Base-by-base conservation (phyloP, 2,888 invertebrate species). In the Itoplectis maculator region DNA sequence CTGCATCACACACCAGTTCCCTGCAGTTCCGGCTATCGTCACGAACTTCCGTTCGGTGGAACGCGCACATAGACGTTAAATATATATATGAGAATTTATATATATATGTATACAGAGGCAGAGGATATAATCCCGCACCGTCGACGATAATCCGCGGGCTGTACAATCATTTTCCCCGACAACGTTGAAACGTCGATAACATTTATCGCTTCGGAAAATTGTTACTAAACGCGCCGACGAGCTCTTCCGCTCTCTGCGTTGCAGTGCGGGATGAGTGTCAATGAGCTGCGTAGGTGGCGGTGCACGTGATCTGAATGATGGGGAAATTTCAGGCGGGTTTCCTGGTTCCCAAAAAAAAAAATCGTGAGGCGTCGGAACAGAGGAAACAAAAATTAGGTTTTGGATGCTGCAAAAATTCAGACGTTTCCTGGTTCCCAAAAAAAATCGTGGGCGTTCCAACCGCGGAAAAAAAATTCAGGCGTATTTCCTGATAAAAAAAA, bases 91-190 rank as follows among this genome's bases (percentile, higher is more conserved):
- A 13, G 20, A n/a, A 54, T 54, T 9, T 54, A 9, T 54, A 18
- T 7, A 40, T 42, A 45, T 63, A 45, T 49, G 61, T 56, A 79
- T 51, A 40, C 45, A n/a, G n/a, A n/a, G n/a, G 15, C 18, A 45
- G 70, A 72, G 70, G 78, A 81, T 80, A 84, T 84, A 86, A 86
- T 84, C 83, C 84, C 29, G 18, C 75, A 61, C 54, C 77, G 63
- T 80, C 84, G 74, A 76, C 79, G 79, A 83, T 86, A 86, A 86
- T 85, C 86, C 85, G 37, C 45, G 70, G 73, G 70, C 83, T 82
- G 79, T 70, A 82, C 85, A 86, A 85, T 84, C 84, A 85, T 85
- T 86, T 84, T 77, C 47, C 47, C 75, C 75, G 78, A 69, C 82
- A 83, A 82, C 69, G 78, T 76, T 47, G 63, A 65, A 77, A 81